Percentiles rank a stretch among this genome's conserved stretches.
phyloP scores from a whole-genome alignment of 2,113 vertebrate species.

The Peucedramus taeniatus region DNA sequence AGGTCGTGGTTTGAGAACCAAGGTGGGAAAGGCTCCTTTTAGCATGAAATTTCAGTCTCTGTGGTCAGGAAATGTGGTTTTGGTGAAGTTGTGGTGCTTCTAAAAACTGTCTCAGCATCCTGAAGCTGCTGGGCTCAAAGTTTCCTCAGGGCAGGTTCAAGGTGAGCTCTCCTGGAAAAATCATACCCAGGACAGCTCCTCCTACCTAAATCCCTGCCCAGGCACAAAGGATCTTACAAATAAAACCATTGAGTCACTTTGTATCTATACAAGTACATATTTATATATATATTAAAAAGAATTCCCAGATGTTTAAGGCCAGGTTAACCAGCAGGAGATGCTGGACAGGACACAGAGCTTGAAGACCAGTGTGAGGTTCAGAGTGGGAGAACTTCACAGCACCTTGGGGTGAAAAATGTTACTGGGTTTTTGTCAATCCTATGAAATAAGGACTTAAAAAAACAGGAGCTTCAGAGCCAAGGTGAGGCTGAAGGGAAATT shows the following conservation, averaged over 20 bases:
- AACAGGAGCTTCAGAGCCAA: background rate
- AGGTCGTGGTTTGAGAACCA: background rate
- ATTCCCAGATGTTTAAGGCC: background rate
- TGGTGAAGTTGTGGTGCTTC: background rate
- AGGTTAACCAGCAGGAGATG: background rate
- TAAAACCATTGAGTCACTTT: background rate
- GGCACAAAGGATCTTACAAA: background rate
- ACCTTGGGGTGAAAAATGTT: background rate
- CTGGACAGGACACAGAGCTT: background rate
- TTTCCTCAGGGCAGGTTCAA: background rate
- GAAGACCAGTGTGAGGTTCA: background rate
- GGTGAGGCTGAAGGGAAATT: background rate
- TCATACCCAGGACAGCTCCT: background rate
- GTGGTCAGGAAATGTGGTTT: background rate
- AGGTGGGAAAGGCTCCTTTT: background rate
- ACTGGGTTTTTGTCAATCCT: background rate
- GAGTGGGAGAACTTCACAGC: background rate
- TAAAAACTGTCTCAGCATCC: background rate
- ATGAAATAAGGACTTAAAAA: background rate
- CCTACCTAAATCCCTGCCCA: background rate
- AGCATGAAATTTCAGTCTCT: background rate
- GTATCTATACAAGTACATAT: accelerated
- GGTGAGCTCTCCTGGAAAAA: background rate
- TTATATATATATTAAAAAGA: background rate
- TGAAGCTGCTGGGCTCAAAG: background rate